A percentile compares a stretch with the other conserved stretches of the same genome.
Conservation (phyloP, 2,797 vertebrate genomes). For the Hylomyscus alleni region DNA sequence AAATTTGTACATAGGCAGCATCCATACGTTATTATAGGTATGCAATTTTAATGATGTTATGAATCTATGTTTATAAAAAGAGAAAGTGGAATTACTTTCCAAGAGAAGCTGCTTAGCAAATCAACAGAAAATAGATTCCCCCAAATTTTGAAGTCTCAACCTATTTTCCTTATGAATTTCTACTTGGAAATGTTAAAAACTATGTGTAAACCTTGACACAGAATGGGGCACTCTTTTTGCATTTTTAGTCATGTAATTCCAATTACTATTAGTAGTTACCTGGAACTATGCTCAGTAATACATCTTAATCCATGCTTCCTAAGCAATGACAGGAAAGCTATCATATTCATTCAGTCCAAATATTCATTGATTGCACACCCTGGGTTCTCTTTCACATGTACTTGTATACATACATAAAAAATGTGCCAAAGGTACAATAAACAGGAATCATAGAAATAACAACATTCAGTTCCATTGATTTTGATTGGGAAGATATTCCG, state of each 20-base stretch:
- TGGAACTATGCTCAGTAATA: neutral
- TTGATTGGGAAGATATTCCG: neutral
- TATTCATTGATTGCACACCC: neutral
- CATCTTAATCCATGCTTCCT: neutral
- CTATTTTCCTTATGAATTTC: neutral
- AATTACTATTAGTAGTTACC: neutral
- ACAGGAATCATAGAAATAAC: neutral
- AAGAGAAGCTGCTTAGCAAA: constrained; percentile 11
- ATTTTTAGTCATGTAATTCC: neutral
- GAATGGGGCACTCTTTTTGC: neutral
- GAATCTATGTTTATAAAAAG: neutral
- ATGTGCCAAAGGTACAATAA: neutral
- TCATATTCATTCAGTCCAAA: neutral
- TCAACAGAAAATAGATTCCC: neutral
- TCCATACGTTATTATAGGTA: neutral
- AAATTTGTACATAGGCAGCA: neutral
- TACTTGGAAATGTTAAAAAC: neutral
- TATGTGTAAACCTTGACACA: neutral
- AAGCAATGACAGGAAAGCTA: neutral
- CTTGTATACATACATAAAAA: neutral
- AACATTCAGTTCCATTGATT: neutral
- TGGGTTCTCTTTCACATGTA: neutral
- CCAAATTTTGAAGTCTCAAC: neutral
- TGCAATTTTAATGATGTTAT: neutral
- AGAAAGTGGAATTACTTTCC: neutral